Evolutionary conservation across 1,140 invertebrate genomes (phyloP).

Genomic region (Lepidostoma basale): DNA sequence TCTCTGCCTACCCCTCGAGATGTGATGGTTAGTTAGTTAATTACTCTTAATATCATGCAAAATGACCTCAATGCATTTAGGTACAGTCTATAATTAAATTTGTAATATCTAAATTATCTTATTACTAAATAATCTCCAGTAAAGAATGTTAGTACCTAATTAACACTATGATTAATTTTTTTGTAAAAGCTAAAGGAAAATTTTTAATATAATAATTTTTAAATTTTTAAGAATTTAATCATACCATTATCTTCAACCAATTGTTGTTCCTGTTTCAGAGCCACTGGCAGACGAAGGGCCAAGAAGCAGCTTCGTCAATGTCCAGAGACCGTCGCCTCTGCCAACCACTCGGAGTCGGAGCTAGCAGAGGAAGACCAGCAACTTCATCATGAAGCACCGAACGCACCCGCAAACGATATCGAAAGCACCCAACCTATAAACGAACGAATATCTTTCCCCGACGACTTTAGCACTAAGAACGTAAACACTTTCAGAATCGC

Average conservation of each 20-base stretch:
- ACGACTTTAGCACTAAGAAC: constrained; percentile 15
- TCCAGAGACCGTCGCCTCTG: constrained; percentile 21
- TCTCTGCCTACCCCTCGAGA: too few relatives aligned
- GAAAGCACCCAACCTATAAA: constrained; percentile 29
- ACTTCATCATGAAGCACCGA: not conserved
- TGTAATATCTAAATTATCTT: too few relatives aligned
- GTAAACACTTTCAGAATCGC: not conserved
- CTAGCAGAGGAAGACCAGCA: constrained; percentile 15
- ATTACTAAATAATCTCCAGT: too few relatives aligned
- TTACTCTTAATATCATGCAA: too few relatives aligned
- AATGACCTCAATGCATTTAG: too few relatives aligned
- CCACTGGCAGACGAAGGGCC: constrained; percentile 44
- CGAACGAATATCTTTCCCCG: constrained; percentile 32
- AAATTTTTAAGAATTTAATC: too few relatives aligned
- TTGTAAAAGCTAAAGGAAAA: too few relatives aligned
- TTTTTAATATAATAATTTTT: too few relatives aligned
- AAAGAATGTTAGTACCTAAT: too few relatives aligned
- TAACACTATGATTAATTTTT: too few relatives aligned
- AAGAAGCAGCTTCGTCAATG: constrained; percentile 44
- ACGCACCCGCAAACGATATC: constrained; percentile 14
- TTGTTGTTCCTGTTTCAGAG: constrained; percentile 35
- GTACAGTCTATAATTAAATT: too few relatives aligned
- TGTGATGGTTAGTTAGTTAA: too few relatives aligned
- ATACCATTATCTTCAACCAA: not conserved
- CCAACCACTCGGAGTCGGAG: constrained; percentile 38